Percentiles rank a stretch among this genome's conserved stretches.
phyloP scores from a whole-genome alignment of 2,888 invertebrate species.

The Clostera curtula region DNA sequence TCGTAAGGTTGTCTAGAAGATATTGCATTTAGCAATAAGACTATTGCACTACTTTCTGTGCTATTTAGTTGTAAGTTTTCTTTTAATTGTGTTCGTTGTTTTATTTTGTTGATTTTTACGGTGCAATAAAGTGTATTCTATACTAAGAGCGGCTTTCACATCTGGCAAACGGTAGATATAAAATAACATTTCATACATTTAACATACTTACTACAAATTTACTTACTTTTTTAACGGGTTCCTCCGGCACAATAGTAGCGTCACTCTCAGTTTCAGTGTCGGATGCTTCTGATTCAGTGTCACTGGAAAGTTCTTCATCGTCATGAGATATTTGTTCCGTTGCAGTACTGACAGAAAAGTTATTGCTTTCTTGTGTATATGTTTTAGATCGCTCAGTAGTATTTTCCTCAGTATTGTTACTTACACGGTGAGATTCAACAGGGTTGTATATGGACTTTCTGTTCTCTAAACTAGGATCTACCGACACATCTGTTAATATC shows the following conservation, averaged over 20 bases:
- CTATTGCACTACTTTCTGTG: too few relatives aligned
- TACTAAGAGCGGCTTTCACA: too few relatives aligned
- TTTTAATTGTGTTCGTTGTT: constrained; percentile 17
- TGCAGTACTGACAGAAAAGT: constrained; percentile 4
- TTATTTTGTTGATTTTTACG: too few relatives aligned
- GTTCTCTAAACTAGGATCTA: too few relatives aligned
- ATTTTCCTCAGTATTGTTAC: too few relatives aligned
- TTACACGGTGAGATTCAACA: too few relatives aligned
- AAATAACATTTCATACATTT: constrained; percentile 5
- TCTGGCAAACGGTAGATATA: too few relatives aligned
- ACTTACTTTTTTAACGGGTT: constrained; percentile 17
- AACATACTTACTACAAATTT: neutral
- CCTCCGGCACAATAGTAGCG: constrained; percentile 10
- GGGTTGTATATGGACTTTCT: too few relatives aligned
- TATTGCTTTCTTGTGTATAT: constrained; percentile 2
- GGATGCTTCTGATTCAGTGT: constrained; percentile 17
- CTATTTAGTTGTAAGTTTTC: constrained; percentile 9
- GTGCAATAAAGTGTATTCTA: too few relatives aligned
- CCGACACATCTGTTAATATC: too few relatives aligned
- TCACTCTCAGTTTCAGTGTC: constrained; percentile 23
- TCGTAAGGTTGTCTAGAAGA: too few relatives aligned
- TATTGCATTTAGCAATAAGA: too few relatives aligned
- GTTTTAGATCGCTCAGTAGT: constrained; percentile 10
- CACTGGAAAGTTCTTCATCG: constrained; percentile 7
- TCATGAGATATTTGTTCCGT: constrained; percentile 2